phyloP scores from a whole-genome alignment of 2,888 invertebrate species.

The Apotomis turbidana region DNA sequence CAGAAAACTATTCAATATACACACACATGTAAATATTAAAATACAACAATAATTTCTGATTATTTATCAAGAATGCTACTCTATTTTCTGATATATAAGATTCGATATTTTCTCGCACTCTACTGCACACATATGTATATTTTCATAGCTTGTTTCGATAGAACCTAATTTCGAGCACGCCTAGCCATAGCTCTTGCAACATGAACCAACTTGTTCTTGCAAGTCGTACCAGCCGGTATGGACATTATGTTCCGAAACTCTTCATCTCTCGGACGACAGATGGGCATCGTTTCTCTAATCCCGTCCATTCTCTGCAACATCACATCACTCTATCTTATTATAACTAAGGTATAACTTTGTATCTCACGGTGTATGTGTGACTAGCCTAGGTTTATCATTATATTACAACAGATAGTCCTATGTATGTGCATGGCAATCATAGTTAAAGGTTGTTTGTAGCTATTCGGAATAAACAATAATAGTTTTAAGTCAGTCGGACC shows the following conservation, averaged over 20 bases:
- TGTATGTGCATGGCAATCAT: constrained; percentile 79
- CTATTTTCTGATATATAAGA: constrained; percentile 76
- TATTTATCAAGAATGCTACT: constrained; percentile 72
- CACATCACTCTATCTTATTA: constrained; percentile 57
- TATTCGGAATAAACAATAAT: constrained; percentile 78
- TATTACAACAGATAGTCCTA: constrained; percentile 69
- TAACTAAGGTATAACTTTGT: constrained; percentile 64
- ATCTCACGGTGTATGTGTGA: constrained; percentile 76
- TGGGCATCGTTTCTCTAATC: constrained; percentile 60
- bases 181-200: constrained; percentile 54
- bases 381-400: constrained; percentile 70
- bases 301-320: constrained; percentile 63
- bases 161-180: constrained; percentile 70
- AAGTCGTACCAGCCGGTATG: constrained; percentile 3
- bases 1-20: constrained; percentile 72
- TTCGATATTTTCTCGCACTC: constrained; percentile 75
- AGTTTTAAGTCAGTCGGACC: constrained; percentile 66
- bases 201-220: constrained; percentile 5
- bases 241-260: constrained; percentile 1
- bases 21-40: constrained; percentile 73
- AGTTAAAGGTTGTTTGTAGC: constrained; percentile 80
- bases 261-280: constrained; percentile 41
- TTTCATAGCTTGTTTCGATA: constrained; percentile 78
- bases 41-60: constrained; percentile 75
- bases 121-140: constrained; percentile 73